Base-by-base conservation (phyloP, 2,113 vertebrate species). In the Erinaceus europaeus region DNA sequence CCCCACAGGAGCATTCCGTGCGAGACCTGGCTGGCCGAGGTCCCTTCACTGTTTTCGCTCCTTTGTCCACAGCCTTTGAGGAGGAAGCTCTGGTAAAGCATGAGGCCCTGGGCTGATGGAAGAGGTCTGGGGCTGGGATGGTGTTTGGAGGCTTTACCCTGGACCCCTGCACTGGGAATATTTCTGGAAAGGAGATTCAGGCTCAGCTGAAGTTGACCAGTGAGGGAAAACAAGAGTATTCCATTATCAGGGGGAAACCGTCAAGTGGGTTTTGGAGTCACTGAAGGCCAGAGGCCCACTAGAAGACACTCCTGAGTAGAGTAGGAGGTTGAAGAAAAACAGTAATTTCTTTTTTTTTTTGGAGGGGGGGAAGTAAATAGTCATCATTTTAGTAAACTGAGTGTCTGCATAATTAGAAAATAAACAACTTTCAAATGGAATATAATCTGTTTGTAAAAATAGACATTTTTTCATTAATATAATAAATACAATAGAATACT, bases 1-100 rank as follows among this genome's bases (percentile, higher is more conserved):
- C 55, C 55, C 55, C 13, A 10, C 96, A 99, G 99, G 55, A 87
- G 0, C 59, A 86, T 13, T 84, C 86, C 0, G n/a, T 98, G 20
- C 93, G 67, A 57, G 98, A 98, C 25, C 64, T 99, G 42, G 21
- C 74, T 4, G 96, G 97, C 1, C 88, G 96, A 0, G 99, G 99
- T 0, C 98, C 99, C 0, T 99, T 98, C 96, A 99, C 99, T 0
- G 94, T 99, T 13, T 99, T 99, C 5, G 96, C 72, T 3, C 98
- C 98, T 4, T 96, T 0, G 0, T 81, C 69, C 0, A 12, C 94
- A 0, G 34, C 97, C 21, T 96, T 97, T 14, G 50, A 61, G 1
- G 64, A 74, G 0, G 95, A 97, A n/a, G 3, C 32, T 84, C 25
- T 92, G 9, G 85, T 98, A 98, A 92, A 97, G 97, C 82, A n/a